Percentiles rank a stretch among this genome's conserved stretches.
These are phyloP conservation scores for Platanista minor DNA, from an alignment of 2,113 vertebrate species.

Conservation along the genomic window DNA sequence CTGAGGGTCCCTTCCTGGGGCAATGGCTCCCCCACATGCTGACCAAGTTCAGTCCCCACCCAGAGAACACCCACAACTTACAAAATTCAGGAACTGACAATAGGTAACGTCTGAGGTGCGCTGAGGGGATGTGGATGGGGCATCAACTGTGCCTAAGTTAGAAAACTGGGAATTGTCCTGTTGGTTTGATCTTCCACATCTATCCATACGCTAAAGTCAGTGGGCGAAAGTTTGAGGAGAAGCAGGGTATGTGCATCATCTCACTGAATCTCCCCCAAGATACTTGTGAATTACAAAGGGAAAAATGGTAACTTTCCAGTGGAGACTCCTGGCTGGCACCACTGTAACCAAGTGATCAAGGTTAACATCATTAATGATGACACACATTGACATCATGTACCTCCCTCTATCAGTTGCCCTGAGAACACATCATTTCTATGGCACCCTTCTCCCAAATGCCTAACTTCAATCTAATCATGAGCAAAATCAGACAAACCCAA, in stretches of 20 bases:
- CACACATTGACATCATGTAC: too few species aligned
- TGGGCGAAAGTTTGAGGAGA: not conserved
- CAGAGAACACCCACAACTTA: not conserved
- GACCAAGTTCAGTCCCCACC: not conserved
- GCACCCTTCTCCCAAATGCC: not conserved
- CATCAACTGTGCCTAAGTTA: not conserved
- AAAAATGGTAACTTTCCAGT: not conserved
- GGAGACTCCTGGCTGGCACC: not conserved
- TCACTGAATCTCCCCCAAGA: not conserved
- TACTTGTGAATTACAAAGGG: not conserved
- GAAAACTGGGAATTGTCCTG: not conserved
- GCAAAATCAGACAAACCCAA: not conserved
- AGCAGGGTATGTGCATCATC: not conserved
- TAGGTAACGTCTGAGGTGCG: not conserved
- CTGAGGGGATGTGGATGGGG: not conserved
- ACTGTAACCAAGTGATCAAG: not conserved
- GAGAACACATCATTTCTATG: not conserved
- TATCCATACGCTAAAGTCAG: not conserved
- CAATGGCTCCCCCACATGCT: too few species aligned
- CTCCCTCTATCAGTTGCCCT: not conserved
- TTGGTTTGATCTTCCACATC: not conserved
- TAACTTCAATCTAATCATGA: not conserved
- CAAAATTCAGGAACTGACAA: not conserved
- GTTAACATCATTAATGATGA: not conserved
- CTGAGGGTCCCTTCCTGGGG: not conserved